phyloP scores from a whole-genome alignment of 2,113 vertebrate species.

The Stegastes partitus region DNA sequence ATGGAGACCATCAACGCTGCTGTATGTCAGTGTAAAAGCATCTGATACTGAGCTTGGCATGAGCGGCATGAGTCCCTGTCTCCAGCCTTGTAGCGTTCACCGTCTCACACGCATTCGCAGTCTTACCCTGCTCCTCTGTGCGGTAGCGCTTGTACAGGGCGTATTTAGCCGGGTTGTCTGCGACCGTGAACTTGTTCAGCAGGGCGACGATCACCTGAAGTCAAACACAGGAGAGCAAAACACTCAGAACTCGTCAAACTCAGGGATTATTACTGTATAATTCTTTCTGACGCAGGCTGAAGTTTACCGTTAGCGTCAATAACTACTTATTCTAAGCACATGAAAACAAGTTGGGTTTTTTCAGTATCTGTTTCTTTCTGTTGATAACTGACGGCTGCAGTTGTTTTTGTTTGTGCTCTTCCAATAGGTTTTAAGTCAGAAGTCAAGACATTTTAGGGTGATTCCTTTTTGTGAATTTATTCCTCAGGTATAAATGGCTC shows the following conservation, averaged over 20 bases:
- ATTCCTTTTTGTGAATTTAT: too few relatives aligned
- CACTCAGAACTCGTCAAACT: background rate
- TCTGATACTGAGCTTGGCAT: slow-evolving; percentile 29
- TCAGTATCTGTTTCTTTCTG: too few relatives aligned
- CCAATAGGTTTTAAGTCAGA: too few relatives aligned
- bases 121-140: slow-evolving; percentile 94
- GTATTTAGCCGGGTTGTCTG: slow-evolving; percentile 96
- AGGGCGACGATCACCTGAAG: slow-evolving; percentile 93
- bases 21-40: slow-evolving; percentile 24
- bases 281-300: too few relatives aligned
- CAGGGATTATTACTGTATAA: too few relatives aligned
- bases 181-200: slow-evolving; percentile 92
- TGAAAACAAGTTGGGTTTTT: too few relatives aligned
- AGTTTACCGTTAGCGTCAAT: too few relatives aligned
- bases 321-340: too few relatives aligned
- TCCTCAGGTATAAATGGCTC: too few relatives aligned
- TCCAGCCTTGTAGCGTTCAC: slow-evolving; percentile 1
- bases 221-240: slow-evolving; percentile 11
- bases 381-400: too few relatives aligned
- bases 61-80: slow-evolving; percentile 46
- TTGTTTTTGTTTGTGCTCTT: too few relatives aligned
- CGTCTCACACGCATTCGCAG: background rate
- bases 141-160: slow-evolving; percentile 95
- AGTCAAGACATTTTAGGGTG: too few relatives aligned
- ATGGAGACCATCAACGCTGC: background rate